phyloP scores from a whole-genome alignment of 2,888 invertebrate species.

The Eilema caniola region DNA sequence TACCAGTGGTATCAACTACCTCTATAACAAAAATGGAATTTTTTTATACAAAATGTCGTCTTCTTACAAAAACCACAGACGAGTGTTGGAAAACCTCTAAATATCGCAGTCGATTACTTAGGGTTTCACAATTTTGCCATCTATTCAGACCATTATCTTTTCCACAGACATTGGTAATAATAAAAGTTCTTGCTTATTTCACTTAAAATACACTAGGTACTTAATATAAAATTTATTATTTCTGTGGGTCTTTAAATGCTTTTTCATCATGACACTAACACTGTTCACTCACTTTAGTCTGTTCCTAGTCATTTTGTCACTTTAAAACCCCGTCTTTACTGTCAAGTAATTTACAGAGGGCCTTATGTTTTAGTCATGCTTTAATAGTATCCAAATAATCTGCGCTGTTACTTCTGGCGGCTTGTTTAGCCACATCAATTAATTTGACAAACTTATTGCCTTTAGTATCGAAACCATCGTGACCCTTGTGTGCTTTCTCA shows the following conservation, averaged over 20 bases:
- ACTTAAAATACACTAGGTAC: not conserved
- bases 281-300: conserved; percentile 10
- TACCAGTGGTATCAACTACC: not conserved
- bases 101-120: not conserved
- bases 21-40: not conserved
- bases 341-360: conserved; percentile 6
- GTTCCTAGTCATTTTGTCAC: not conserved
- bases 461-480: conserved; percentile 49
- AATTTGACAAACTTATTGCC: conserved; percentile 61
- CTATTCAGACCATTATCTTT: not conserved
- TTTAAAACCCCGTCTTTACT: conserved; percentile 9
- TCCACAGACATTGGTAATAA: not conserved
- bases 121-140: not conserved
- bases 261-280: not conserved
- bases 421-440: conserved; percentile 64
- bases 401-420: conserved; percentile 60
- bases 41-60: not conserved
- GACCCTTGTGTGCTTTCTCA: conserved; percentile 55
- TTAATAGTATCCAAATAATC: conserved; percentile 14
- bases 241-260: not conserved
- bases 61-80: not conserved
- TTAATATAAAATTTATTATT: not conserved
- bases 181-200: not conserved
- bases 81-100: not conserved
- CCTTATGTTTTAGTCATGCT: conserved; percentile 21